These are phyloP conservation scores for Mellilla xanthometata DNA, from an alignment of 2,888 invertebrate genomes.

Conservation along the genomic window DNA sequence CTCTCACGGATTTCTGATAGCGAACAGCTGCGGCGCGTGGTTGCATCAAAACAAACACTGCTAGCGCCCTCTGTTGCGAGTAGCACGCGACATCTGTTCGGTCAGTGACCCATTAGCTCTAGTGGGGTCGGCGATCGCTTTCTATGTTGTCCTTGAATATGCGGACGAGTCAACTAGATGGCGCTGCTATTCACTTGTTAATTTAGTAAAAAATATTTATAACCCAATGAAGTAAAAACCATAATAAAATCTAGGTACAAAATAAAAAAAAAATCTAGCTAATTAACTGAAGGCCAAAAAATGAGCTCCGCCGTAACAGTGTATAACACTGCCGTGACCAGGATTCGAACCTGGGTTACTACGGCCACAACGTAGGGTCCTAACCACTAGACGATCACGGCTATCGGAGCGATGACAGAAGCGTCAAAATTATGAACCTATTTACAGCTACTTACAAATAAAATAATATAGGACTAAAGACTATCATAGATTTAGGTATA, in stretches of 20 bases:
- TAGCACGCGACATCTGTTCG: background rate
- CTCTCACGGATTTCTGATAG: slow-evolving; percentile 80
- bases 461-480: background rate
- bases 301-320: slow-evolving; percentile 62
- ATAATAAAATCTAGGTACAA: background rate
- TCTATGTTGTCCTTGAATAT: too few relatives aligned
- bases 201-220: background rate
- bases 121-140: background rate
- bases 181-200: slow-evolving; percentile 24
- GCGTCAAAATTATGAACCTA: slow-evolving; percentile 16
- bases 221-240: background rate
- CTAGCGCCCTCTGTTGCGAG: slow-evolving; percentile 55
- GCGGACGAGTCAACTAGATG: slow-evolving; percentile 35
- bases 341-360: slow-evolving; percentile 88
- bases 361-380: slow-evolving; percentile 91
- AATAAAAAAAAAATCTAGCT: background rate
- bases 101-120: slow-evolving; percentile 4
- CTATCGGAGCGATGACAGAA: slow-evolving; percentile 33
- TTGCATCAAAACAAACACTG: slow-evolving; percentile 76
- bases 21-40: slow-evolving; percentile 79
- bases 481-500: too few relatives aligned
- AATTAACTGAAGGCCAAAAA: slow-evolving; percentile 35
- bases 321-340: slow-evolving; percentile 50
- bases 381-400: slow-evolving; percentile 88
- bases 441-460: background rate